Base-by-base conservation (phyloP, 2,113 vertebrate genomes). In the Fukomys damarensis region DNA sequence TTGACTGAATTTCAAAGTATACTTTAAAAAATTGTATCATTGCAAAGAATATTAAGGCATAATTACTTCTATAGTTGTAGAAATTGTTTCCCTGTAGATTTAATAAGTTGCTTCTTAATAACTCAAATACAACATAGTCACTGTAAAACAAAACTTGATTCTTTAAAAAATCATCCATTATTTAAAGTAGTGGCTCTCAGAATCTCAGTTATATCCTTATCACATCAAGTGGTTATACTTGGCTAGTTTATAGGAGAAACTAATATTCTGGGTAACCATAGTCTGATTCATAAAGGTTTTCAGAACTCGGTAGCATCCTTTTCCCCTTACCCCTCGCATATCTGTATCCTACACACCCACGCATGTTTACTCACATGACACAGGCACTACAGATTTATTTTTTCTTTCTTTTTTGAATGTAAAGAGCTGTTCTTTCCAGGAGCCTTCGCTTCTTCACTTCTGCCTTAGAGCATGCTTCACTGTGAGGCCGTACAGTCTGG, bases 1-100 rank as follows among this genome's bases (percentile, higher is more conserved):
- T 94, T 17, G 24, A 43, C 38, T 76, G 41, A 24, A 12, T 93
- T 65, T 92, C 52, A 92, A 92, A 49, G 24, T 46, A 2, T 49
- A 63, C 7, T 94, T 88, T 84, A 10, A 86, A 52, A 83, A 80
- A 68, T 46, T 61, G 43, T 13, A 19, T 81, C 61, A 93, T 52
- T 93, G 8, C 19, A 92, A 94, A 61, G 28, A 70, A 12, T 63
- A 66, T 56, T 68, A 12, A 66, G 58, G 43, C 7, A 58, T 79
- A 56, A 49, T 80, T 9, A 87, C 72, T 93, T 91, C 20, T 95
- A 0, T 65, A 76, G 41, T 10, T 79, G 74, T 85, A 16, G 49
- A 95, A 63, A 86, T 81, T 92, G 28, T 84, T 94, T 91, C 19
- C 13, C 59, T 90, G 5, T 85, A 24, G 17, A 76, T 84, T 30